Evolutionary conservation across 2,888 invertebrate species (phyloP).

Genomic region (Tetranychus piercei): DNA sequence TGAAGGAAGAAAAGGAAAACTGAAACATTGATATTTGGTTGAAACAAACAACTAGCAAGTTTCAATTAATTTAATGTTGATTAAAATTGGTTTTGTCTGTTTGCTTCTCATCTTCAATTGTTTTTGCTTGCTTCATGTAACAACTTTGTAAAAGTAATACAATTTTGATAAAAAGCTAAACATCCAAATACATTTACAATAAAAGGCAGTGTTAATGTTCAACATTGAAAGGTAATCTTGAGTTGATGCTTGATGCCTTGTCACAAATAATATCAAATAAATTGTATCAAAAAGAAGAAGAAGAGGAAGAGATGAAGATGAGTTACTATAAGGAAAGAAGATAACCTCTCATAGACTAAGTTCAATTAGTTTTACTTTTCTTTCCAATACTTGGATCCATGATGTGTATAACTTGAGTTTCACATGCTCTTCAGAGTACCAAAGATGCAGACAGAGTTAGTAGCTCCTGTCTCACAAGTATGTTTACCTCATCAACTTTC

Average conservation of each 20-base stretch:
- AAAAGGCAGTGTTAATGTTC: not conserved
- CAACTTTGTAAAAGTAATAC: no score
- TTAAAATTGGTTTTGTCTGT: not conserved
- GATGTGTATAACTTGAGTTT: not conserved
- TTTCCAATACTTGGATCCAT: not conserved
- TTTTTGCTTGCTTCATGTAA: not conserved
- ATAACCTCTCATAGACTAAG: not conserved
- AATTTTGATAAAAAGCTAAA: no score
- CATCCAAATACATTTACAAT: no score
- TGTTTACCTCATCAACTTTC: no score
- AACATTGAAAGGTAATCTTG: not conserved
- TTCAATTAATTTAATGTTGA: no score
- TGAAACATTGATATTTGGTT: no score
- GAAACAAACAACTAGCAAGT: no score
- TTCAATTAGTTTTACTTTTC: not conserved
- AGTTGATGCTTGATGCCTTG: not conserved
- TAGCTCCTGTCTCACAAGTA: no score
- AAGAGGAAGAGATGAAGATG: not conserved
- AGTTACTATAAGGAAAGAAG: not conserved
- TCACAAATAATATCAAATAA: constrained; percentile 1
- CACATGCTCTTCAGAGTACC: no score
- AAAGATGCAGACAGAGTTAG: no score
- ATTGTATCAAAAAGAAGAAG: not conserved
- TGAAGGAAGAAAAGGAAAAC: no score
- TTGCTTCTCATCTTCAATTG: constrained; percentile 2